phyloP scores from a whole-genome alignment of 2,113 vertebrate genomes.

The Nestor notabilis region DNA sequence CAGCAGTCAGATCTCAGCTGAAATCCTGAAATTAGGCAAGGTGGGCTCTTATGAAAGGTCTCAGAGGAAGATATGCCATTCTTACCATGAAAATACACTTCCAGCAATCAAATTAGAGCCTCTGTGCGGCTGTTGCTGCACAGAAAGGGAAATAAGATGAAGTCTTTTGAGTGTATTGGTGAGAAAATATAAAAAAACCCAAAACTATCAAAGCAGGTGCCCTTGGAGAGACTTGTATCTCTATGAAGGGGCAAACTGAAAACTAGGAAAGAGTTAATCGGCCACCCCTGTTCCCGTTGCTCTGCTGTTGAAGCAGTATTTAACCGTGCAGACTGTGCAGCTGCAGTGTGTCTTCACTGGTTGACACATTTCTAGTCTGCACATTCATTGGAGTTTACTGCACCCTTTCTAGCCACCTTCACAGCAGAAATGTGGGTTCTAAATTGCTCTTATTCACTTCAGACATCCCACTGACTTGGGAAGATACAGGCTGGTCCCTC shows the following conservation, averaged over 20 bases:
- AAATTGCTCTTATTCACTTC: background rate
- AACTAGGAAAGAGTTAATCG: background rate
- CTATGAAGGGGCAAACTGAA: background rate
- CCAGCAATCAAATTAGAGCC: constrained; percentile 11
- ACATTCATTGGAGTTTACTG: background rate
- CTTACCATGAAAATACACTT: background rate
- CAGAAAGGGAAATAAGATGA: background rate
- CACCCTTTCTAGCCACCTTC: background rate
- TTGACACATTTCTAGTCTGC: background rate
- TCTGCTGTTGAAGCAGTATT: background rate
- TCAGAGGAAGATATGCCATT: background rate
- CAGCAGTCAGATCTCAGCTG: background rate
- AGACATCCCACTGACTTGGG: background rate
- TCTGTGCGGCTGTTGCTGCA: background rate
- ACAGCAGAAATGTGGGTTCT: background rate
- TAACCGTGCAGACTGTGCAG: background rate
- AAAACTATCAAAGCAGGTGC: background rate
- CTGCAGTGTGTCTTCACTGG: background rate
- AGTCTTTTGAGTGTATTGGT: background rate
- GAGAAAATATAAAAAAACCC: background rate
- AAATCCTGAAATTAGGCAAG: constrained; percentile 3
- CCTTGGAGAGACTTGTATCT: background rate
- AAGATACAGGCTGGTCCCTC: background rate
- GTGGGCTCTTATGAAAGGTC: background rate
- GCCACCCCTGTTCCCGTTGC: background rate